Base-by-base conservation (phyloP, 2,888 invertebrate genomes). In the Brachyptera putata region DNA sequence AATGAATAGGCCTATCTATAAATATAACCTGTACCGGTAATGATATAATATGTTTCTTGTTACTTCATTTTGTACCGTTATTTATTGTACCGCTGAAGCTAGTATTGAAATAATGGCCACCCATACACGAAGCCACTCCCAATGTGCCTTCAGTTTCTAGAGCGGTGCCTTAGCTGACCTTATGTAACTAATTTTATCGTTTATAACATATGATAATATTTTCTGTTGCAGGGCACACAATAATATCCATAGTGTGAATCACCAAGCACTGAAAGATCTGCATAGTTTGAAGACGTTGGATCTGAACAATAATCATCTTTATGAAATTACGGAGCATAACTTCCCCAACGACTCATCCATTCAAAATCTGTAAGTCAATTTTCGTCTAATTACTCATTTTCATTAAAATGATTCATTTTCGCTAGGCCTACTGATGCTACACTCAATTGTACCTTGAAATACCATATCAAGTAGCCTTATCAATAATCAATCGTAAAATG, bases 301-400 rank as follows among this genome's bases (percentile, higher is more conserved):
- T 69, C 72, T 88, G 62, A 84, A 83, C 70, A 81, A 80, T 70
- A 88, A 88, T 73, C 77, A 77, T 65, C 80, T 88, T 66, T 75
- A 72, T 59, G 76, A 76, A 14, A 76, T 87, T 64, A 77, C 78
- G 63, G 71, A 75, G 21, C 80, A 80, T 30, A 78, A 79, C 53
- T 87, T 89, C 73, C 80, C 84, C 34, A 73, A 74, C 43, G 79
- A 81, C 57, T 81, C 80, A 66, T 70, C 68, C 36, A 68, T 81
- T 30, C 74, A 74, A 58, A 75, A 75, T 67, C 70, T 82, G 80
- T 81, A 75, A 73, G 80, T 75, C 58, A 62, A 59, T 39, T 63
- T n/a, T n/a, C n/a, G n/a, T n/a, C n/a, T n/a, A n/a, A 30, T 30
- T 30, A 11, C 30, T 30, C 5, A 30, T 7, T n/a, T 5, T 7